These are phyloP conservation scores for Microtus oregoni DNA, from an alignment of 2,113 vertebrate species.

Conservation along the genomic window DNA sequence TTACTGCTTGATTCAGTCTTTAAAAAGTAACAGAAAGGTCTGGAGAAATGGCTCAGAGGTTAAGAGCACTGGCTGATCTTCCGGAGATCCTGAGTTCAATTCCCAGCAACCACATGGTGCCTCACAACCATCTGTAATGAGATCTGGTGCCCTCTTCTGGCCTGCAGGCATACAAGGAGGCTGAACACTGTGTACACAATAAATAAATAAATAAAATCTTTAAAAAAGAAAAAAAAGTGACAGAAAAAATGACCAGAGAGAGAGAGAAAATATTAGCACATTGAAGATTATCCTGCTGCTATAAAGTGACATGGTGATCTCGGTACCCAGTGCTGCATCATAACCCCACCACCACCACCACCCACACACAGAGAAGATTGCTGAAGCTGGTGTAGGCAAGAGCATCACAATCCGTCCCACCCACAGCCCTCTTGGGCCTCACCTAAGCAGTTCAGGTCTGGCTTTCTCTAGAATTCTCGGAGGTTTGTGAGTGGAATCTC, in stretches of 20 bases:
- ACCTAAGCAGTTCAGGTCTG: background rate
- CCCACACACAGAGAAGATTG: background rate
- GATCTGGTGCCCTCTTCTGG: too few relatives aligned
- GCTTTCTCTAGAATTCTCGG: background rate
- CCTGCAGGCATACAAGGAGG: too few relatives aligned
- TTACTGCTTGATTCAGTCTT: background rate
- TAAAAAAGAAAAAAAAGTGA: background rate
- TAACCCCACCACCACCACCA: background rate
- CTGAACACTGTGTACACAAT: too few relatives aligned
- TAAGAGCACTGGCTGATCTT: too few relatives aligned
- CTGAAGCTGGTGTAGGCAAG: background rate
- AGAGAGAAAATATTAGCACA: too few relatives aligned
- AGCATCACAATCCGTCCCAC: background rate
- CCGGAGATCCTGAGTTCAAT: too few relatives aligned
- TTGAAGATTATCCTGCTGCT: background rate
- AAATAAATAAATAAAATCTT: background rate
- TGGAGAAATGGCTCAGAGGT: too few relatives aligned
- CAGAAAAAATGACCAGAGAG: background rate
- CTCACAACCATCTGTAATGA: too few relatives aligned
- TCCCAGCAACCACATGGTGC: too few relatives aligned
- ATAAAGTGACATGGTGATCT: background rate
- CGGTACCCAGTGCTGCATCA: background rate
- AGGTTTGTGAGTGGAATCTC: background rate
- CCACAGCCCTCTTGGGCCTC: background rate
- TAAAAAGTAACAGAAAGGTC: background rate